These are phyloP conservation scores for Folsomia candida DNA, from an alignment of 2,888 invertebrate species.

Conservation along the genomic window DNA sequence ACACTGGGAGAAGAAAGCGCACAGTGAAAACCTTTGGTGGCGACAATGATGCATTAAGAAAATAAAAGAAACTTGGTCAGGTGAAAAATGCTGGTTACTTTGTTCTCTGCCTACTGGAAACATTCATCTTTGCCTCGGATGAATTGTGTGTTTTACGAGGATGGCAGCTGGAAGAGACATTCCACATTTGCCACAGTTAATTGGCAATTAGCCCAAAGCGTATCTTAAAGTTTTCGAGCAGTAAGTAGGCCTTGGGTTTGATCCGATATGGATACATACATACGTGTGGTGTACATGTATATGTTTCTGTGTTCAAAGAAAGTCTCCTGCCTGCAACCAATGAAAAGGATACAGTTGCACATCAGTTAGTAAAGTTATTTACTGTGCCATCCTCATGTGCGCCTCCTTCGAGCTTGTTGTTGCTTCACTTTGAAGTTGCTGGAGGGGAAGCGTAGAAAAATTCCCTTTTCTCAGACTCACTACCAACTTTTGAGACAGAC, in stretches of 20 bases:
- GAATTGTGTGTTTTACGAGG: conserved; percentile 3
- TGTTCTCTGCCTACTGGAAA: background rate
- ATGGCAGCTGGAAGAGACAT: conserved; percentile 17
- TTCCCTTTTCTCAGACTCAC: background rate
- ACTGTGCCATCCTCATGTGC: background rate
- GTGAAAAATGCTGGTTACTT: conserved; percentile 14
- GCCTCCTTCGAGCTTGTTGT: background rate
- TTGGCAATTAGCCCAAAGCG: conserved; percentile 19
- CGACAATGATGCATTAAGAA: conserved; percentile 9
- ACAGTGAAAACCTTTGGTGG: background rate
- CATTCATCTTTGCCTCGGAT: background rate
- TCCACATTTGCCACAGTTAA: conserved; percentile 22
- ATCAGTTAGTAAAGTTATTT: background rate
- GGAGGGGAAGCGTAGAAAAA: background rate
- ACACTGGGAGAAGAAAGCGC: background rate
- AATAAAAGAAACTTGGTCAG: conserved; percentile 12
- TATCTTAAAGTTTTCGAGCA: background rate
- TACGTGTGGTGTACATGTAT: too few species aligned
- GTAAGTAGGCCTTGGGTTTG: too few species aligned
- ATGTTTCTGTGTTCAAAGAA: too few species aligned
- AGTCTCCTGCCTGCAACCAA: too few species aligned
- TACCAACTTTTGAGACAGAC: background rate
- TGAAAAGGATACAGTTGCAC: background rate
- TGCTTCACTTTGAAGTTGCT: background rate
- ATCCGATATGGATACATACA: too few species aligned